Conservation (phyloP, 2,888 invertebrate species). For the Oscheius sp. region DNA sequence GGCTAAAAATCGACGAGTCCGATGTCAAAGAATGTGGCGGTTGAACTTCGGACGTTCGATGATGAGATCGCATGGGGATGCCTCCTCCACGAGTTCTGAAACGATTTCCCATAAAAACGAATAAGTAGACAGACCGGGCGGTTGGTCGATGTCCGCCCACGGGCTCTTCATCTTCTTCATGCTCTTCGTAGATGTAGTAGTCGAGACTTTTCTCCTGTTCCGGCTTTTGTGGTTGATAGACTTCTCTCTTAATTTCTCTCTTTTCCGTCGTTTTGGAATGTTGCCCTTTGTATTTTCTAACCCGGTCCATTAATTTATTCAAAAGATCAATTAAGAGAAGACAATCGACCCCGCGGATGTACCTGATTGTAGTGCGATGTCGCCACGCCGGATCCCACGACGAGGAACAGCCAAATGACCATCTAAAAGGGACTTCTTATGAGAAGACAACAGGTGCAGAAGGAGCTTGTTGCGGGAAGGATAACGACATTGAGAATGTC, state of each 20-base stretch:
- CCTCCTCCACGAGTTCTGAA: constrained; percentile 18
- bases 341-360: background rate
- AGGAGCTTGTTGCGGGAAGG: constrained; percentile 24
- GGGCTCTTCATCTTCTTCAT: constrained; percentile 39
- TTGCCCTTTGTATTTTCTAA: too few relatives aligned
- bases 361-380: background rate
- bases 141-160: constrained; percentile 8
- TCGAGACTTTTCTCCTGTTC: constrained; percentile 15
- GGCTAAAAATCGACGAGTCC: constrained; percentile 27
- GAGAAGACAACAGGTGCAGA: constrained; percentile 14
- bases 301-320: too few relatives aligned
- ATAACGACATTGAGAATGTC: constrained; percentile 26
- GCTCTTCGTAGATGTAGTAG: constrained; percentile 26
- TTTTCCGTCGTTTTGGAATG: too few relatives aligned
- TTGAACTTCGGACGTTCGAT: constrained; percentile 15
- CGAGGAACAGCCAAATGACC: constrained; percentile 8
- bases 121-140: background rate
- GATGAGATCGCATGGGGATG: constrained; percentile 25
- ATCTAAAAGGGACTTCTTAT: background rate
- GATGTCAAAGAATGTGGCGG: constrained; percentile 3
- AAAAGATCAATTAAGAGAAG: background rate
- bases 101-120: background rate
- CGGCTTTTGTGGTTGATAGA: background rate
- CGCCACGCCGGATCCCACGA: constrained; percentile 4
- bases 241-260: too few relatives aligned